Base-by-base conservation (phyloP, 2,113 vertebrate genomes). In the Nannospalax galili region DNA sequence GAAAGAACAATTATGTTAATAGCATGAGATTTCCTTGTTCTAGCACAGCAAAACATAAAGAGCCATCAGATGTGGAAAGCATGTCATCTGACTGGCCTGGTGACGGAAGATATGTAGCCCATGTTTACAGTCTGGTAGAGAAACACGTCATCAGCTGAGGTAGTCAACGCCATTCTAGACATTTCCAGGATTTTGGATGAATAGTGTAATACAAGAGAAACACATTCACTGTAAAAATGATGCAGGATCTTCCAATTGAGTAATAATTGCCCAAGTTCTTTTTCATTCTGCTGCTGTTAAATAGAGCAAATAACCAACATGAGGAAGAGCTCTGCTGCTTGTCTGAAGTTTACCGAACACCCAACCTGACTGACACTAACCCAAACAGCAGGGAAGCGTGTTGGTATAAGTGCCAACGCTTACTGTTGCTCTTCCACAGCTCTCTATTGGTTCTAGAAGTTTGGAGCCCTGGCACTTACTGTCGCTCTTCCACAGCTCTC, bases 1-100 rank as follows among this genome's bases (percentile, higher is more conserved):
- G 60, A 95, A 93, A 94, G 60, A 84, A 88, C 67, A 95, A 97
- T 97, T 96, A 97, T 90, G 72, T 89, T 92, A 95, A 96, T 95
- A 90, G 45, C 52, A 40, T 45, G 79, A 89, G 32, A 86, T 56
- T 52, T 15, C 95, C 30, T 89, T 69, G 79, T 94, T 96, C 20
- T 91, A 87, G 52, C 37, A 70, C 45, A 90, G 28, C 20, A 48
- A 52, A 95, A 96, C 92, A 88, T n/a, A 88, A 75, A 84, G 94
- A 82, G 92, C 67, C 26, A 90, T 32, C 56, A 85, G 65, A 75
- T 58, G 62, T 85, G 45, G 24, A 84, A 88, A 62, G n/a, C 28
- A 56, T 26, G 37, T 3, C 82, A 88, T 52, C 26, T 95, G 69
- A 74, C 72, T 80, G 65, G 42, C 28, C 92, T 15, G 78, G 28